Base-by-base conservation (phyloP, 2,113 vertebrate genomes). In the Rynchops niger region DNA sequence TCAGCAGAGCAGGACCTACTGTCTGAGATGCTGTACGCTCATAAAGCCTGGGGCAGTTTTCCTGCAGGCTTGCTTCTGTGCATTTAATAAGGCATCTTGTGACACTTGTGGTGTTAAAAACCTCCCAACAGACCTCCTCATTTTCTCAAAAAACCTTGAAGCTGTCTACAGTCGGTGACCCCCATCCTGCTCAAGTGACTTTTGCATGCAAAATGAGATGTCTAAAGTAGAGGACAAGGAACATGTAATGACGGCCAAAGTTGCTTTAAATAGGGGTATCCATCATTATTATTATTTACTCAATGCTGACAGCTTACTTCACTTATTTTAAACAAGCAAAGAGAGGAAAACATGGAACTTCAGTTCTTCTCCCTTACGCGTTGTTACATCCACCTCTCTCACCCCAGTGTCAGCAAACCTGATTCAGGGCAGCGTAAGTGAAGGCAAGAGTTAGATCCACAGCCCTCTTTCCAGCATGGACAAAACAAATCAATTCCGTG, bases 81-180 rank as follows among this genome's bases (percentile, higher is more conserved):
- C 43, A 38, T 71, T 83, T 82, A 85, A 19, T 66, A 45, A 69
- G 11, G 18, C 7, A 1, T 25, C n/a, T 76, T 78, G 29, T 52
- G 69, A 63, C 36, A 52, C 27, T 29, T 72, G 27, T 0, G 6
- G 22, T 47, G 36, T 5, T 53, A 42, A 72, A 86, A 89, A n/a
- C 19, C 25, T 95, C 49, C 34, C 65, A 32, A 11, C 9, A 42
- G 49, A 23, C 43, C 67, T 85, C 20, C 30, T 71, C 23, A 11
- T 86, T 90, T 74, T 74, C 63, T 86, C 59, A 84, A 81, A 82
- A 88, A 90, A 20, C 23, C 55, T 79, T 16, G 27, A 87, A 87
- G 34, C 13, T 69, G 49, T n/a, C 66, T 63, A 12, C 10, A 53
- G 14, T 18, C 4, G 0, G 34, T 90, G 53, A 69, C 43, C 30